Conservation (phyloP, 2,113 vertebrate genomes). For the Odontesthes bonariensis region DNA sequence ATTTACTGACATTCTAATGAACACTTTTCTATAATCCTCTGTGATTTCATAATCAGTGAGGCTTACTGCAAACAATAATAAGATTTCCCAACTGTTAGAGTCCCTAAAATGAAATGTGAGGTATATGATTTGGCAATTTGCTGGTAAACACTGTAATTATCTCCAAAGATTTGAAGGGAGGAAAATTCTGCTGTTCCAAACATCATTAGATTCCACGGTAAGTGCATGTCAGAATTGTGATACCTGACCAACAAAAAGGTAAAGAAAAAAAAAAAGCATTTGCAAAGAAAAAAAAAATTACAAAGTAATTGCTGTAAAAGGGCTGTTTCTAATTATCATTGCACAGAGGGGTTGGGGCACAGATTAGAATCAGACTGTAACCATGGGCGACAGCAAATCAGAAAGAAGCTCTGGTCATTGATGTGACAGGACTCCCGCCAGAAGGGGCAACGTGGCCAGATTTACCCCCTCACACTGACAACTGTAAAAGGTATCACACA, state of each 20-base stretch:
- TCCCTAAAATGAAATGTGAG: slow-evolving; percentile 66
- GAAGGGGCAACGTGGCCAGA: slow-evolving; percentile 73
- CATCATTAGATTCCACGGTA: slow-evolving; percentile 28
- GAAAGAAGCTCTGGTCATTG: slow-evolving; percentile 70
- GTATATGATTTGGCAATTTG: slow-evolving; percentile 61
- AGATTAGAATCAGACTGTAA: slow-evolving; percentile 75
- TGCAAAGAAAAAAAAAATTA: background rate
- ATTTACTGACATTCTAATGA: slow-evolving; percentile 78
- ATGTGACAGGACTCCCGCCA: slow-evolving; percentile 75
- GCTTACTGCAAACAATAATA: slow-evolving; percentile 68
- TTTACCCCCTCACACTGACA: slow-evolving; percentile 76
- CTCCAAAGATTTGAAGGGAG: slow-evolving; percentile 50
- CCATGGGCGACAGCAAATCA: slow-evolving; percentile 79
- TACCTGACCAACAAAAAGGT: slow-evolving; percentile 19
- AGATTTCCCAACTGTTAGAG: slow-evolving; percentile 69
- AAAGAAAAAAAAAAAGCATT: background rate
- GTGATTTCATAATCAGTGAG: slow-evolving; percentile 73
- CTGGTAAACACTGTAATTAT: slow-evolving; percentile 68
- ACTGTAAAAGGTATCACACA: slow-evolving; percentile 84
- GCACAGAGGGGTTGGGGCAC: slow-evolving; percentile 39
- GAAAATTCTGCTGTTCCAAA: slow-evolving; percentile 19
- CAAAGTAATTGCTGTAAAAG: slow-evolving; percentile 38
- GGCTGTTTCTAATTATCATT: slow-evolving; percentile 74
- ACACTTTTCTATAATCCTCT: slow-evolving; percentile 70
- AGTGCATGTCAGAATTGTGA: slow-evolving; percentile 30